phyloP scores from a whole-genome alignment of 2,797 vertebrate genomes.

The Thripadectes ignobilis region DNA sequence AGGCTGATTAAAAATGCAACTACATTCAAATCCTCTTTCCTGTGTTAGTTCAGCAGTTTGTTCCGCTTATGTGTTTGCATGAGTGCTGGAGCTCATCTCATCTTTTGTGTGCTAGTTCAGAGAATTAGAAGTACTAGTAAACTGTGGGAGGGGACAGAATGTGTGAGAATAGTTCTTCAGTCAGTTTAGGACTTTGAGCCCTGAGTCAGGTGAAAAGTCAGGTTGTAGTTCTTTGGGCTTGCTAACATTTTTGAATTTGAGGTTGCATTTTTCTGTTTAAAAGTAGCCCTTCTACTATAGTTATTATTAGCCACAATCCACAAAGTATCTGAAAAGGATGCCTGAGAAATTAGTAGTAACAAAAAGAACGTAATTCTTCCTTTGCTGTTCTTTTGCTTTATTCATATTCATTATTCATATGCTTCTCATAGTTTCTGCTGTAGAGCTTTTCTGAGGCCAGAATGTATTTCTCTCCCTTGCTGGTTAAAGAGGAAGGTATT shows the following conservation, averaged over 20 bases:
- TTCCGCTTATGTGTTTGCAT: background rate
- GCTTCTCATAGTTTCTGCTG: background rate
- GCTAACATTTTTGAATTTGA: background rate
- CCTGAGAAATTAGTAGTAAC: background rate
- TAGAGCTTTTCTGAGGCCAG: background rate
- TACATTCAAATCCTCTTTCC: background rate
- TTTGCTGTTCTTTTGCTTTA: background rate
- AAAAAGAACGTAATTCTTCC: background rate
- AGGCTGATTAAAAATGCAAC: background rate
- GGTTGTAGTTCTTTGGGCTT: background rate
- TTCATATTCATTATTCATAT: background rate
- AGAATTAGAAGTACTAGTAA: background rate
- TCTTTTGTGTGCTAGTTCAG: background rate
- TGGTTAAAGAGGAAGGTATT: background rate
- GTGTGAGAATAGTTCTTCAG: background rate
- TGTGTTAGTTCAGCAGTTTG: background rate
- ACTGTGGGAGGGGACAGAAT: background rate
- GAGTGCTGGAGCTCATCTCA: background rate
- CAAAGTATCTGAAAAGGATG: background rate
- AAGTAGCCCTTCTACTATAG: background rate
- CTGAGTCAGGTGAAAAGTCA: background rate
- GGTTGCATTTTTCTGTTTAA: background rate
- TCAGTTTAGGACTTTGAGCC: background rate
- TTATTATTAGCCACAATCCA: background rate
- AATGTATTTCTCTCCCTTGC: background rate